Percentiles rank a stretch among this genome's conserved stretches.
Evolutionary conservation across 2,888 invertebrate genomes (phyloP).

Genomic region (Athalia rosae): DNA sequence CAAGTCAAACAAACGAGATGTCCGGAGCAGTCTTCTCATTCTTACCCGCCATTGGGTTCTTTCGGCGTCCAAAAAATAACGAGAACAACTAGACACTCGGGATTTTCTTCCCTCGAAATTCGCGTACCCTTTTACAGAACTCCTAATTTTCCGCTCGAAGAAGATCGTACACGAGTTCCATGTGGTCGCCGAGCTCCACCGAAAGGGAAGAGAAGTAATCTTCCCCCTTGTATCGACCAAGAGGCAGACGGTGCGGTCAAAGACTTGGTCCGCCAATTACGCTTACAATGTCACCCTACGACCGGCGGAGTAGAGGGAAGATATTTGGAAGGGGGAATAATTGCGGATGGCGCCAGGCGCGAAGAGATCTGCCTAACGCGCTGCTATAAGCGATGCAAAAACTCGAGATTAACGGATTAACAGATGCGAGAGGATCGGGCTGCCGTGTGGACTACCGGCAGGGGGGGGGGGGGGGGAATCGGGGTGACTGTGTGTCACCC

Average conservation of each 20-base stretch:
- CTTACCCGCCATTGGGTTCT: no score
- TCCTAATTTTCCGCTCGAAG: no score
- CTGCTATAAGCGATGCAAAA: conserved; percentile 27
- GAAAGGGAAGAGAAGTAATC: no score
- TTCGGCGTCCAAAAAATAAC: no score
- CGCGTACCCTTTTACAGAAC: no score
- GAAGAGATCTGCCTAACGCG: conserved; percentile 16
- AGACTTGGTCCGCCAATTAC: conserved; percentile 20
- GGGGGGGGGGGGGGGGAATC: conserved; percentile 1
- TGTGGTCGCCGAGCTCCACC: no score
- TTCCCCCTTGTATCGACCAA: no score
- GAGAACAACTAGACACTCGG: no score
- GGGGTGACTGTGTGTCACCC: conserved; percentile 36
- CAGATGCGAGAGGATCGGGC: conserved; percentile 38
- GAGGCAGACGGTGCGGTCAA: conserved; percentile 4
- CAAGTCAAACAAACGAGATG: no score
- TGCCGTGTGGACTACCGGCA: not conserved
- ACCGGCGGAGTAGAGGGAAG: not conserved
- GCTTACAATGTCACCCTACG: conserved; percentile 27
- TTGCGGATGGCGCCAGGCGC: conserved; percentile 31
- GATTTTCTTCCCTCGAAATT: no score
- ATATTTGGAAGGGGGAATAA: not conserved
- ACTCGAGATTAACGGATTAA: conserved; percentile 35
- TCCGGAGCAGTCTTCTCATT: no score
- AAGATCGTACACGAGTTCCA: no score